Percentiles rank a stretch among this genome's conserved stretches.
phyloP scores from a whole-genome alignment of 2,113 vertebrate species.

The Tyrannus savana region DNA sequence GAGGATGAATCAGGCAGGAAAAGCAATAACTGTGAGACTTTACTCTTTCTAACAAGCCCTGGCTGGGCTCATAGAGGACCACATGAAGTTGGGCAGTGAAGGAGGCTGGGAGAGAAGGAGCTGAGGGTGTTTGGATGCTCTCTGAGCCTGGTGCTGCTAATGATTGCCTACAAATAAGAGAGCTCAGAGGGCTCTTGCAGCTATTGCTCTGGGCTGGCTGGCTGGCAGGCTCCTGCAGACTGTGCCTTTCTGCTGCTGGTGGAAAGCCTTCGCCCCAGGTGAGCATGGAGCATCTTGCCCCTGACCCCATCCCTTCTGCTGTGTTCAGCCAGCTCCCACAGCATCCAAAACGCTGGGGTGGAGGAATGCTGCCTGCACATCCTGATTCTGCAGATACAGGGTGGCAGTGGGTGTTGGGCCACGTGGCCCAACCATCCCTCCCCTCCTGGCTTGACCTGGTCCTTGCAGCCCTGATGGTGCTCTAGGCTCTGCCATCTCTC shows the following conservation, averaged over 20 bases:
- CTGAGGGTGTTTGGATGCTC: background rate
- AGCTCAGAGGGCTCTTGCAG: background rate
- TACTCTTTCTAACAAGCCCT: background rate
- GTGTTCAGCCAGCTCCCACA: background rate
- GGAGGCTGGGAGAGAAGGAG: background rate
- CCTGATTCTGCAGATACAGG: background rate
- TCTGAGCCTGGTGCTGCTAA: background rate
- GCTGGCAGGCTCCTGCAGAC: background rate
- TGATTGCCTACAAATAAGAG: background rate
- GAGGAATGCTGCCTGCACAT: background rate
- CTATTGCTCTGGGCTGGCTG: background rate
- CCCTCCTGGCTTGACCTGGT: background rate
- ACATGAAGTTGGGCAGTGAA: rapidly evolving
- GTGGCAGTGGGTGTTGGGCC: background rate
- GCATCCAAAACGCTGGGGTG: background rate
- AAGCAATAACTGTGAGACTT: rapidly evolving
- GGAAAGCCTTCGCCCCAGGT: background rate
- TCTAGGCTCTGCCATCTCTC: background rate
- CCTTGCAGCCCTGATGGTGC: rapidly evolving
- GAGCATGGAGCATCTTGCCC: background rate
- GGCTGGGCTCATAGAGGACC: background rate
- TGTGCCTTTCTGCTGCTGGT: background rate
- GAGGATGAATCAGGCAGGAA: background rate
- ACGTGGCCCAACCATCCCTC: background rate
- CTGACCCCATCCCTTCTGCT: rapidly evolving